Evolutionary conservation across 2,888 invertebrate genomes (phyloP), one percentile per base, ranked within the genome.

Genomic region (Caenorhabditis doughertyi): DNA sequence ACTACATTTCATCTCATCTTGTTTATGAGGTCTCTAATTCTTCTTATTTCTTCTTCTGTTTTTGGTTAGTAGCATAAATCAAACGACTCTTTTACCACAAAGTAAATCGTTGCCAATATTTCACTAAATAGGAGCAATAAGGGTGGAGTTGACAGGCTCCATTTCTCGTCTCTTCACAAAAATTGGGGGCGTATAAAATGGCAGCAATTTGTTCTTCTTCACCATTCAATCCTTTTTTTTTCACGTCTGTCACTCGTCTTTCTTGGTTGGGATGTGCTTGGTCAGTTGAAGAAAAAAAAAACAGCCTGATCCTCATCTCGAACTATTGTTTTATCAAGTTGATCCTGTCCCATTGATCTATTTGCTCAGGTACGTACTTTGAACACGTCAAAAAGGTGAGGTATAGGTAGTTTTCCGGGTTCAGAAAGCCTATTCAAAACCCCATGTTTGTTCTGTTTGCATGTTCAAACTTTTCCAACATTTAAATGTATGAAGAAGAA

Each of bases 61-160:
- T n/a, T n/a, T n/a, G n/a, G n/a, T 60, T 55, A 73, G 64, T 64
- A 42, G 74, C 74, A 56, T 56, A 67, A 65, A 74, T 74, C 74
- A 58, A 42, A n/a, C 35, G 65, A 18, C 74, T 56, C 44, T 16
- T 39, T 29, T 32, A n/a, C 18, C 32, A 56, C 32, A 55, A 35
- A 8, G 39, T 21, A 39, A 67, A 76, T 76, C 25, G 76, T 49
- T 62, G 60, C 68, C 68, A 77, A 68, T 77, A 65, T 68, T 29
- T 51, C 27, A 16, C 62, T 77, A 70, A 77, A 39, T 77, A 68
- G 67, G 60, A 76, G 60, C 67, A 67, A 76, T 68, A 47, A 68
- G 44, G 8, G 39, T 23, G 44, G n/a, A n/a, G 25, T 27, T 68
- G 44, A 44, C 65, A 25, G 25, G 49, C 67, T 44, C 58, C 51